A percentile compares a stretch with the other conserved stretches of the same genome.
Evolutionary conservation across 2,113 vertebrate genomes (phyloP).

Genomic region (Hemiscyllium ocellatum): DNA sequence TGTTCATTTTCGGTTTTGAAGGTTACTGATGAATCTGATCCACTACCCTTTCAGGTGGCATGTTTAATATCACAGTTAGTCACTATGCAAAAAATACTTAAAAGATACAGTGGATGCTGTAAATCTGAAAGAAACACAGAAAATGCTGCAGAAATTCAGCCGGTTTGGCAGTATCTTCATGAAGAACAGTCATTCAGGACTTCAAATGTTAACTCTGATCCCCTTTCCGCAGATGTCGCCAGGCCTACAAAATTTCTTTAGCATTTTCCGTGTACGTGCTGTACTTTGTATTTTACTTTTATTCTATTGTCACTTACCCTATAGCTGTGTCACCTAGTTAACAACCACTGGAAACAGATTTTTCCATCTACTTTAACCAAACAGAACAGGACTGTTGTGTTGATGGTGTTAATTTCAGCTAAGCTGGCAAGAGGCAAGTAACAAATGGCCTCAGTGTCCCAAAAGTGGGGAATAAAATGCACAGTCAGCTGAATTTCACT

Average conservation of each 20-base stretch:
- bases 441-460: not conserved
- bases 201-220: too few relatives aligned
- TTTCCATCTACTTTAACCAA: not conserved
- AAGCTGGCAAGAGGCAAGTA: not conserved
- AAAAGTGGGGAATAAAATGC: not conserved
- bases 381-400: not conserved
- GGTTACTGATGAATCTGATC: not conserved
- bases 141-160: too few relatives aligned
- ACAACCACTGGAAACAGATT: not conserved
- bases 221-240: too few relatives aligned
- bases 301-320: not conserved
- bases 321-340: not conserved
- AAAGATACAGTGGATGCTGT: too few relatives aligned
- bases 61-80: not conserved
- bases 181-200: too few relatives aligned
- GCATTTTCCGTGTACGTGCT: too few relatives aligned
- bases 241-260: too few relatives aligned
- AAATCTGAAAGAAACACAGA: too few relatives aligned
- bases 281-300: not conserved
- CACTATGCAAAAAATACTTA: not conserved
- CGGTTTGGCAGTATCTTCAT: too few relatives aligned
- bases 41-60: not conserved
- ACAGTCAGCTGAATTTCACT: not conserved
- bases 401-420: not conserved
- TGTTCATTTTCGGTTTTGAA: not conserved